Evolutionary conservation across 2,888 invertebrate species (phyloP).

Genomic region (Callyntrura guangdongensis): DNA sequence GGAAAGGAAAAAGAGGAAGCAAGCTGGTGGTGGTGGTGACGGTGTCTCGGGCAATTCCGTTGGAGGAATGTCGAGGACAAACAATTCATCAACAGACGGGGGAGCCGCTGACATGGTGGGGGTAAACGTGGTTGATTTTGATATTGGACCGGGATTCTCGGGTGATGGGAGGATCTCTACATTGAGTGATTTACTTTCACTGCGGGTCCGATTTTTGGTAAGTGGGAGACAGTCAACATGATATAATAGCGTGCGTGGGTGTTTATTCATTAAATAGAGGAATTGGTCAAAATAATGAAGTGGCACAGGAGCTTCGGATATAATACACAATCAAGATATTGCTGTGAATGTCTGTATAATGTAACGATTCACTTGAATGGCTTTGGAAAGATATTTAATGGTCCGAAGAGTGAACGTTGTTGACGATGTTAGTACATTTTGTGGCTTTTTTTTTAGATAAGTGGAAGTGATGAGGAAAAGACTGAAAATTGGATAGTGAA

Average conservation of each 20-base stretch:
- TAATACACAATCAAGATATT: no score
- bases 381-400: no score
- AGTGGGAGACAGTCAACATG: no score
- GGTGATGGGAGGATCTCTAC: slow-evolving; percentile 83
- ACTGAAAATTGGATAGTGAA: slow-evolving; percentile 84
- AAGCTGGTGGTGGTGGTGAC: no score
- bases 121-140: slow-evolving; percentile 80
- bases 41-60: slow-evolving; percentile 32
- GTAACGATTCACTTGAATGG: no score
- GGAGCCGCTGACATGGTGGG: slow-evolving; percentile 66
- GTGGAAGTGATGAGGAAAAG: slow-evolving; percentile 81
- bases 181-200: slow-evolving; percentile 83
- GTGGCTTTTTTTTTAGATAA: slow-evolving; percentile 38
- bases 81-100: slow-evolving; percentile 49
- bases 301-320: no score
- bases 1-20: slow-evolving; percentile 71
- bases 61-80: slow-evolving; percentile 33
- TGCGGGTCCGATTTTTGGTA: slow-evolving; percentile 82
- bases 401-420: no score
- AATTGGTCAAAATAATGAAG: no score
- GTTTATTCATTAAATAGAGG: no score
- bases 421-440: no score
- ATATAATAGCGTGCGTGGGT: no score
- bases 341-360: no score
- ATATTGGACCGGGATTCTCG: slow-evolving; percentile 83